A percentile compares a stretch with the other conserved stretches of the same genome.
Conservation (phyloP, 2,113 vertebrate genomes). For the Hucho hucho region DNA sequence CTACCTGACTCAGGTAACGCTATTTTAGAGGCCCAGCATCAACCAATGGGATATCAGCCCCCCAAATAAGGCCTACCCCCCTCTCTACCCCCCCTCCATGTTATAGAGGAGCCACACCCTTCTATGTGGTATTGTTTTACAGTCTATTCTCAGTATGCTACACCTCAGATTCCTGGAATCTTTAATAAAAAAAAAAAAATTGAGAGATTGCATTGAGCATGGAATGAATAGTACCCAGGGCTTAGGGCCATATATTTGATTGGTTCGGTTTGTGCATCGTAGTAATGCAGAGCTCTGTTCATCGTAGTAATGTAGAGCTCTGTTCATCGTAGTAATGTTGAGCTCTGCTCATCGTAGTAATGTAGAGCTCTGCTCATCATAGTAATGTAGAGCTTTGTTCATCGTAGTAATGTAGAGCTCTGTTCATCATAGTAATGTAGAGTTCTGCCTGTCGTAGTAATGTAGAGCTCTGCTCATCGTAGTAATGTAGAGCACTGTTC, state of each 20-base stretch:
- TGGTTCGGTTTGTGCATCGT: slow-evolving; percentile 2
- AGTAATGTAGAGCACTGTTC: too few relatives aligned
- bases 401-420: too few relatives aligned
- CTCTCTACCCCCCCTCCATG: slow-evolving; percentile 24
- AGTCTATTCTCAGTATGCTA: not conserved
- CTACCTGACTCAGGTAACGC: slow-evolving; percentile 73
- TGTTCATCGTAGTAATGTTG: too few relatives aligned
- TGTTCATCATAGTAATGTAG: too few relatives aligned
- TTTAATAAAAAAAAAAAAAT: not conserved
- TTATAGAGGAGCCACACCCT: slow-evolving; percentile 70
- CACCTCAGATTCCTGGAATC: not conserved
- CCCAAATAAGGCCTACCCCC: slow-evolving; percentile 48
- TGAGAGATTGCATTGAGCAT: not conserved
- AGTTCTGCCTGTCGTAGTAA: too few relatives aligned
- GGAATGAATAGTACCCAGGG: not conserved
- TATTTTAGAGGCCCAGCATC: slow-evolving; percentile 56
- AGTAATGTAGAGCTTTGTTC: too few relatives aligned
- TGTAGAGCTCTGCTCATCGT: too few relatives aligned
- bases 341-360: too few relatives aligned
- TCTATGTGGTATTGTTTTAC: slow-evolving; percentile 32
- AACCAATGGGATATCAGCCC: slow-evolving; percentile 65
- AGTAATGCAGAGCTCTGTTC: too few relatives aligned
- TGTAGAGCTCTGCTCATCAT: too few relatives aligned
- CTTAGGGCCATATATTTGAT: slow-evolving; percentile 30
- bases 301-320: too few relatives aligned